Evolutionary conservation across 2,113 vertebrate genomes (phyloP).

Genomic region (Peromyscus maniculatus): DNA sequence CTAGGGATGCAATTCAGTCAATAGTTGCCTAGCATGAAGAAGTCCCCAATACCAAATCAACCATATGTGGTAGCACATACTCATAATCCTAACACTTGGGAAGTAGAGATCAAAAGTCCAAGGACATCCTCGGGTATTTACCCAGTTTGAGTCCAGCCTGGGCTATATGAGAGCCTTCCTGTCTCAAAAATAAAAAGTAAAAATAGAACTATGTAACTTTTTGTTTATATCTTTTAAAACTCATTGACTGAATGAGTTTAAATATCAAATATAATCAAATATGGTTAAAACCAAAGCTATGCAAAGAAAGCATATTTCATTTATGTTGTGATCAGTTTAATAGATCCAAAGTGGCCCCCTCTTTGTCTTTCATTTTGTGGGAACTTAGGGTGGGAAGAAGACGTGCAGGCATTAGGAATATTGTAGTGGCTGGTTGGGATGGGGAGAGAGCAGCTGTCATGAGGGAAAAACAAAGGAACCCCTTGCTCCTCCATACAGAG

Average conservation of each 20-base stretch:
- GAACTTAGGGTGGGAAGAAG: background rate
- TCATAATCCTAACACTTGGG: background rate
- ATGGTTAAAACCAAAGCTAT: background rate
- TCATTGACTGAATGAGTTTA: background rate
- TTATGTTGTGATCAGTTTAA: background rate
- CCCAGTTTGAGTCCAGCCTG: background rate
- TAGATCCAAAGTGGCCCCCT: background rate
- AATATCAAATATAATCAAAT: constrained; percentile 1
- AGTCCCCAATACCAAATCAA: background rate
- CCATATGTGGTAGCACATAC: no score
- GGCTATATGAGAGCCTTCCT: background rate
- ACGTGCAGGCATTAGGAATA: background rate
- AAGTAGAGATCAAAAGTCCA: background rate
- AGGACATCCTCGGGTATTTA: background rate
- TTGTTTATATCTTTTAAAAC: background rate
- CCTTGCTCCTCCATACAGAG: background rate
- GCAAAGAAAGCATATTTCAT: background rate
- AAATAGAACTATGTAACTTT: background rate
- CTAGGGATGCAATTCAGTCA: background rate
- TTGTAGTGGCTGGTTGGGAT: background rate
- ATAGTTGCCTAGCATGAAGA: background rate
- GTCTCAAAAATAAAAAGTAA: background rate
- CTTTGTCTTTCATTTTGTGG: background rate
- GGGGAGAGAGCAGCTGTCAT: background rate
- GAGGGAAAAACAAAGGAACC: background rate